These are phyloP conservation scores for Actinopyga echinites DNA, from an alignment of 53 echinoderm and acorn worm species.

Conservation along the genomic window DNA sequence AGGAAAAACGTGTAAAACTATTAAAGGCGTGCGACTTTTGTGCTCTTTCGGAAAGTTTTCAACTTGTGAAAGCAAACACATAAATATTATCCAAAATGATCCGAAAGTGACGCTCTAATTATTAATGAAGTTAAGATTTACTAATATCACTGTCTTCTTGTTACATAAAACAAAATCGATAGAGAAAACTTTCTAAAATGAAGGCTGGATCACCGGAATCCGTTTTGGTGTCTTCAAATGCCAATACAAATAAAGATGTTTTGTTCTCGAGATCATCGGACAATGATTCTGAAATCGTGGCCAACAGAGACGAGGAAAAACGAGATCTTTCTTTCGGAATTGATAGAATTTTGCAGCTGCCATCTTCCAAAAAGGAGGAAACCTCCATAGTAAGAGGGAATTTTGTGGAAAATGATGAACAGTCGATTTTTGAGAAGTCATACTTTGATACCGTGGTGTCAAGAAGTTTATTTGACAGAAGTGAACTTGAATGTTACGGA, in stretches of 20 bases:
- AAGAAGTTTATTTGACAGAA: slow-evolving; percentile 17
- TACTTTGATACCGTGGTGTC: slow-evolving; percentile 2
- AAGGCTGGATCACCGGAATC: slow-evolving; percentile 24
- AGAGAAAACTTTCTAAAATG: slow-evolving; percentile 4
- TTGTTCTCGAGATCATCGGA: background rate
- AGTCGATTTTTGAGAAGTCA: background rate
- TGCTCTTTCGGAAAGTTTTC: no score
- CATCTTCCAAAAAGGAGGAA: slow-evolving; percentile 27
- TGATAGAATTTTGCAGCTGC: slow-evolving; percentile 27
- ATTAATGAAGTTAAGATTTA: no score
- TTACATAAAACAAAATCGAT: no score
- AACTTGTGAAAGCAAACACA: no score
- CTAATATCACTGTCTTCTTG: no score
- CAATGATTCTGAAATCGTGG: background rate
- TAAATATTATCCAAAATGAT: no score
- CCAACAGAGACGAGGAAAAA: slow-evolving; percentile 8
- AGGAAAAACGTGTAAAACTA: no score
- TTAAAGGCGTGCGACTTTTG: no score
- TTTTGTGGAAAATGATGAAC: background rate
- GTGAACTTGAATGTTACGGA: slow-evolving; percentile 29
- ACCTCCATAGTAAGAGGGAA: background rate
- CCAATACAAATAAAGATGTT: background rate
- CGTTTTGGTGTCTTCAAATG: background rate
- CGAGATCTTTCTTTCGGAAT: slow-evolving; percentile 39
- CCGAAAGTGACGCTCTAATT: no score